Conservation (phyloP, 2,888 invertebrate genomes). For the Sepiola atlantica region DNA sequence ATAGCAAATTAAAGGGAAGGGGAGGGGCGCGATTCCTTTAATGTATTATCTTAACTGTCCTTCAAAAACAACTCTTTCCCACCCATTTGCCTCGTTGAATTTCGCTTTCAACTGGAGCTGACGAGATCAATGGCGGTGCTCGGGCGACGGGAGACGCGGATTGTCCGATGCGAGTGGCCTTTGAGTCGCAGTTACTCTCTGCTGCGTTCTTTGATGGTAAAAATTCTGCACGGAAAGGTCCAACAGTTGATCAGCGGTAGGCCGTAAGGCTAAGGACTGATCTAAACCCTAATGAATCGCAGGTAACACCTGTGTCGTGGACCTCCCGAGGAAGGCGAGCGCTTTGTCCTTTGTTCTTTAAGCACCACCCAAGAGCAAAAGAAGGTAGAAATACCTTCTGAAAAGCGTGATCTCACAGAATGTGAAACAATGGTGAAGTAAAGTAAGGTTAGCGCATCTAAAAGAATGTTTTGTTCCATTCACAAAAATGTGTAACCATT, state of each 20-base stretch:
- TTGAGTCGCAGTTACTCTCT: background rate
- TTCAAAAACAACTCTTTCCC: constrained; percentile 32
- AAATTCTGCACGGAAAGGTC: constrained; percentile 23
- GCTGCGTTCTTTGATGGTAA: background rate
- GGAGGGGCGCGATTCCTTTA: background rate
- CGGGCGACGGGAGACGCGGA: constrained; percentile 32
- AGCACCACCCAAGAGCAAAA: background rate
- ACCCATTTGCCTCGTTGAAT: constrained; percentile 32
- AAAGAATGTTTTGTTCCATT: background rate
- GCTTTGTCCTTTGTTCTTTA: background rate
- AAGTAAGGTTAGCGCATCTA: background rate
- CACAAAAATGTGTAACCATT: background rate
- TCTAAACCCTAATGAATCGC: constrained; percentile 32
- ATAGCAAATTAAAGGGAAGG: background rate
- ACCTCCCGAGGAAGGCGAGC: background rate
- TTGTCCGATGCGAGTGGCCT: constrained; percentile 13
- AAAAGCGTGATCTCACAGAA: background rate
- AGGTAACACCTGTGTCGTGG: constrained; percentile 8
- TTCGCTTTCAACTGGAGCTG: background rate
- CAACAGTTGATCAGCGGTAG: constrained; percentile 19
- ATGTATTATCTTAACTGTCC: constrained; percentile 19
- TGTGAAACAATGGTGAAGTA: background rate
- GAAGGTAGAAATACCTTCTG: background rate
- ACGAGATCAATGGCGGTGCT: background rate
- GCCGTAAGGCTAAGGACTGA: constrained; percentile 1